Conservation (phyloP, 2,797 vertebrate genomes). For the Acanthurus lineatus region DNA sequence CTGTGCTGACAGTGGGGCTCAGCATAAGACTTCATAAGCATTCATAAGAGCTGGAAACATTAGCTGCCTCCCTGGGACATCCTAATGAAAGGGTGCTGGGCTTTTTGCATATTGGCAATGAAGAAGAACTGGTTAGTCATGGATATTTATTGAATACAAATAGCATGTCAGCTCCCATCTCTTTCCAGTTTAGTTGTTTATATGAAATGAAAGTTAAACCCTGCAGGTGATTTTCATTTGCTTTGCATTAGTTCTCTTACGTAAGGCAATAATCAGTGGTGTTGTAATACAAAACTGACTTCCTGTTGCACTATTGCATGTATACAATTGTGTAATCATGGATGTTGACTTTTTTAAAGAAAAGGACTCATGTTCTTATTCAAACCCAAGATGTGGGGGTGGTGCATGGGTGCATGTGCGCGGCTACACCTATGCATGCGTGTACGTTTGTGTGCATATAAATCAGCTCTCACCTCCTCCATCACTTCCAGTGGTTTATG, state of each 20-base stretch:
- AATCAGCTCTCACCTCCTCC: constrained; percentile 82
- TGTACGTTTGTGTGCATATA: constrained; percentile 57
- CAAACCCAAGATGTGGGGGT: constrained; percentile 6
- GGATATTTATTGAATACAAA: constrained; percentile 45
- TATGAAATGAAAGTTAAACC: constrained; percentile 10
- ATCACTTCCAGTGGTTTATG: constrained; percentile 81
- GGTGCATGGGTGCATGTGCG: constrained; percentile 7
- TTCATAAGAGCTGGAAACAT: constrained; percentile 66
- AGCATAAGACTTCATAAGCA: constrained; percentile 38
- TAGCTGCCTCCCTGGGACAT: constrained; percentile 58
- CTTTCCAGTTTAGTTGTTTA: constrained; percentile 14
- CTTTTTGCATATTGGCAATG: constrained; percentile 56
- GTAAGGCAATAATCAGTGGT: background rate
- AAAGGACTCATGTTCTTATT: background rate
- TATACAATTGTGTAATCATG: constrained; percentile 29
- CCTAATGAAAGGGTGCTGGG: constrained; percentile 70
- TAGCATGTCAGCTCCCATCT: constrained; percentile 19
- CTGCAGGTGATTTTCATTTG: constrained; percentile 27
- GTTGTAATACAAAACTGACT: background rate
- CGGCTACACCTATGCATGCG: constrained; percentile 48
- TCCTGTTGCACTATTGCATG: constrained; percentile 13
- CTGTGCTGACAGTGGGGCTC: constrained; percentile 53
- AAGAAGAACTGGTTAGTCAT: constrained; percentile 56
- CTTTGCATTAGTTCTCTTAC: background rate
- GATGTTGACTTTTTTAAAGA: constrained; percentile 20